Evolutionary conservation across 2,113 vertebrate species (phyloP).

Genomic region (Mola mola): DNA sequence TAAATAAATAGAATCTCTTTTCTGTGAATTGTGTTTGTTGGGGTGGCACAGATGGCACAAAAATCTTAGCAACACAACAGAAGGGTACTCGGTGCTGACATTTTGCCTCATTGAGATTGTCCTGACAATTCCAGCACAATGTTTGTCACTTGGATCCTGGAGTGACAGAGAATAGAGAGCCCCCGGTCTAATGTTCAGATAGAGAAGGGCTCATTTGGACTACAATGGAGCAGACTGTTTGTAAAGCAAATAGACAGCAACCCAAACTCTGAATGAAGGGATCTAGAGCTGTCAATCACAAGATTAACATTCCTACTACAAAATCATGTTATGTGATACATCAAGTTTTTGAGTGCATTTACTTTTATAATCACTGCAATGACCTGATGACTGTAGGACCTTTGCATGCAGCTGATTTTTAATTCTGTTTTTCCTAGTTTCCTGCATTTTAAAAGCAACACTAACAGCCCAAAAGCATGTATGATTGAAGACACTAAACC

Average conservation of each 20-base stretch:
- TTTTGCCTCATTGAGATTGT: conserved; percentile 4
- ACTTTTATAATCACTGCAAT: conserved; percentile 2
- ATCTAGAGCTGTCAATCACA: conserved; percentile 22
- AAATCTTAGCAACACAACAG: neutral
- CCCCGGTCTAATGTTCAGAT: conserved; percentile 1
- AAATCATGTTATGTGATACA: conserved; percentile 4
- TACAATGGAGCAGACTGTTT: conserved; percentile 29
- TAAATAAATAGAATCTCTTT: too few relatives aligned
- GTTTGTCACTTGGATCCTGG: conserved; percentile 28
- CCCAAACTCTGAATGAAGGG: conserved; percentile 10
- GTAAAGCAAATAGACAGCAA: conserved; percentile 40
- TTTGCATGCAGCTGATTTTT: neutral
- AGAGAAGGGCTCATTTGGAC: conserved; percentile 18
- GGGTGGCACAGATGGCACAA: neutral
- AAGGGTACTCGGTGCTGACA: neutral
- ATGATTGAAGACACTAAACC: too few relatives aligned
- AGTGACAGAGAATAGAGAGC: conserved; percentile 32
- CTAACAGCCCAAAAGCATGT: too few relatives aligned
- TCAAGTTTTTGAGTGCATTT: conserved; percentile 1
- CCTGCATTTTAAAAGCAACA: too few relatives aligned
- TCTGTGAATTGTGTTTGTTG: neutral
- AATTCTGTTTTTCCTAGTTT: too few relatives aligned
- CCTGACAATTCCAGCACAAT: conserved; percentile 6
- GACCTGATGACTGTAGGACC: conserved; percentile 1
- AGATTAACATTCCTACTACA: neutral